Base-by-base conservation (phyloP, 2,113 vertebrate genomes). In the Stigmatopora nigra region DNA sequence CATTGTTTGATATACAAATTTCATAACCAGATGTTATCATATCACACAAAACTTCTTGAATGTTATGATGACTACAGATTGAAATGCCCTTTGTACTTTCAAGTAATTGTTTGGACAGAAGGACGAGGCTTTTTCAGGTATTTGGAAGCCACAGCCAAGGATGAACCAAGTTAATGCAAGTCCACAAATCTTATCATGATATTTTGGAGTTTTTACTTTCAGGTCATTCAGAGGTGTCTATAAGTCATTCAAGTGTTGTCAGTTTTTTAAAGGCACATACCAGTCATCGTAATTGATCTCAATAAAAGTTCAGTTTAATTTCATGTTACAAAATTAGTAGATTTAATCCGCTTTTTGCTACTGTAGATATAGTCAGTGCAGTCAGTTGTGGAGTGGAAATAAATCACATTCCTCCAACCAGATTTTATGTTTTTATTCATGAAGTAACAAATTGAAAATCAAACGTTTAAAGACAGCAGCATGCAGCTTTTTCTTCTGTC, bases 391-490 rank as follows among this genome's bases (percentile, higher is more conserved):
- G 7, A 14, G n/a, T 61, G 4, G 36, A 31, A 7, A 1, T 4
- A 16, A 62, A 41, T 25, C 53, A 64, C 3, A 17, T 58, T 13
- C 11, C 36, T 0, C 7, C 61, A 64, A n/a, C 5, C 55, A 62
- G 13, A 15, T 76, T 75, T 83, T 65, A 73, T 68, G 71, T 75
- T 17, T 84, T 86, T 85, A 86, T 84, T 87, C 61, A 79, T 76
- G 57, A 84, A 79, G 75, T 84, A 82, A 70, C 79, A 88, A 81
- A 79, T 75, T 85, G 73, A 78, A 87, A 83, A 84, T 77, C 45
- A 64, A 74, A 87, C 78, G 82, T 63, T 78, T 65, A 71, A 20
- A 78, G 72, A 80, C 69, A 66, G 63, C 49, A 68, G 71, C 87
- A 87, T 87, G 86, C 87, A 87, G 55, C 10, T 53, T 17, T 36